Evolutionary conservation across 2,888 invertebrate genomes (phyloP), one percentile per base, ranked within the genome.

Genomic region (Seira sanloemensis): DNA sequence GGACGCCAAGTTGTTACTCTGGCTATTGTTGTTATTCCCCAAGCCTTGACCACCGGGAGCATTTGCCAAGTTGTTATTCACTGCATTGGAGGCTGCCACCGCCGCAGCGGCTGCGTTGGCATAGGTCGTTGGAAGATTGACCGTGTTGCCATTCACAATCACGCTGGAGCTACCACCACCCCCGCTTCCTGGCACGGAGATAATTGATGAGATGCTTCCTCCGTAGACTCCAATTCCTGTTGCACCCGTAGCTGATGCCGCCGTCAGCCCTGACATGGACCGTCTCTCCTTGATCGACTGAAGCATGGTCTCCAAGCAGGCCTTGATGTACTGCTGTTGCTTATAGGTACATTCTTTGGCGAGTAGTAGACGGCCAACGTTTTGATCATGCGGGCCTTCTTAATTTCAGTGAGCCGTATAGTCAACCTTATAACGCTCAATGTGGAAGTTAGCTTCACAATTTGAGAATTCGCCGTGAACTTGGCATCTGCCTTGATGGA

Each of bases 401-500:
- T 99, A 87, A 99, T 93, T 91, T 99, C 99, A 7, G 97, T 96
- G 90, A 99, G 96, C 79, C 98, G 94, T 62, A 99, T 93, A 50
- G 96, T 96, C 89, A 99, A 96, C 90, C 97, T 96, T 90, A 97
- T 97, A 88, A 99, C 98, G 89, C 97, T 98, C 91, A 98, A 97
- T 90, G 97, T 97, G 89, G 97, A 97, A 62, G 97, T 95, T 87
- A 99, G 92, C 92, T 99, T 99, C 73, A 98, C 97, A 87, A 99
- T 98, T 92, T 98, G 98, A 0, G 98, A 98, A 9, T 97, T 98
- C 0, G 98, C 98, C 1, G 99, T 99, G 92, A 97, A 99, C 92
- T 98, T 97, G 0, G 98, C 97, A 92, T 99, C 99, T 84, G 96
- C 95, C 93, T 98, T 98, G 84, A 98, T 96, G 0, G 97, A 95